Base-by-base conservation (phyloP, 2,797 vertebrate genomes). In the Poeciliopsis infans region DNA sequence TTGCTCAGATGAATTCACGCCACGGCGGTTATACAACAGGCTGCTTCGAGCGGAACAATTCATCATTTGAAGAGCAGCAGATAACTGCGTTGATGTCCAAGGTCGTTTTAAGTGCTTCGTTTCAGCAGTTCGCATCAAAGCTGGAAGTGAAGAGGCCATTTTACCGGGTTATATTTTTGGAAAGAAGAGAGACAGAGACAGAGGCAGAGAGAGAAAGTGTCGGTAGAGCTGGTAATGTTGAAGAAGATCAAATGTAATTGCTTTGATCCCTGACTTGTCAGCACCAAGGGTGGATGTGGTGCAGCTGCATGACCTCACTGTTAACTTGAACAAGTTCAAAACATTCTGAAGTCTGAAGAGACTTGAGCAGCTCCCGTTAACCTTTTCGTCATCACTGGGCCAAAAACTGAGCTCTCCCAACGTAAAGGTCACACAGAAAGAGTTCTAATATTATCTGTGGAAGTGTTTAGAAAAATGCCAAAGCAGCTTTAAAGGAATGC, bases 11-110 rank as follows among this genome's bases (percentile, higher is more conserved):
- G 76, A 82, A 88, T 85, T 85, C 83, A 78, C 43, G 47, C 84
- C 88, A 78, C 1, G 7, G 28, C 49, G 68, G 86, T 92, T 94
- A 93, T 74, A 87, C 86, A 94, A 93, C 84, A 83, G 79, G 81
- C 78, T 49, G 90, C 87, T 84, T 76, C 20, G 47, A 89, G 85
- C 47, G 0, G 80, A 83, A 78, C n/a, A n/a, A 61, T 70, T 81
- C 6, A 36, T 88, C 68, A 74, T 76, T 71, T 33, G 75, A 83
- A 49, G 74, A 79, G 59, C 31, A 43, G 72, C 12, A 70, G 73
- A 77, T 28, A 79, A 61, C 45, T 31, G 28, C 2, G 71, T 20
- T 78, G 43, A 47, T 74, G n/a, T 82, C 33, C 70, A 80, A 82
- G 83, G 72, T 82, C 45, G 72, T 72, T 77, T 31, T 25, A 80